Percentiles rank a stretch among this genome's conserved stretches.
Evolutionary conservation across 2,797 vertebrate species (phyloP).

Genomic region (Malacoctenus gilli): DNA sequence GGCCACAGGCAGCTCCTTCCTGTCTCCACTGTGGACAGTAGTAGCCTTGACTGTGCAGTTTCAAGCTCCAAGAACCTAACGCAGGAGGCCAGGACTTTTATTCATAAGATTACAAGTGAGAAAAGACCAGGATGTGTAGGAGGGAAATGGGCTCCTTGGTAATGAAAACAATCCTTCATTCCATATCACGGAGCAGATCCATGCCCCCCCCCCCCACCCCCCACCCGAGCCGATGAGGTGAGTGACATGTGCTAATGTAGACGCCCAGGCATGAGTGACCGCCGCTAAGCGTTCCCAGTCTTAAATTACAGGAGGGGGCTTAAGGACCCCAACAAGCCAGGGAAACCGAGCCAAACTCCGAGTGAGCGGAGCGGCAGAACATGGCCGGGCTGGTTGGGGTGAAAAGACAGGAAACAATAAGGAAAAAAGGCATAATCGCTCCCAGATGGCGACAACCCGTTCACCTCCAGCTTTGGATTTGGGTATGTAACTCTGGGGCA

Average conservation of each 20-base stretch:
- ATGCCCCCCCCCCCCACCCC: too few relatives aligned
- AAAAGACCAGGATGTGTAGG: not conserved
- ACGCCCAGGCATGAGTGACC: constrained; percentile 64
- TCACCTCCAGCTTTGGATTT: constrained; percentile 62
- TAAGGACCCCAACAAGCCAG: constrained; percentile 66
- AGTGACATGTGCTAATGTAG: constrained; percentile 69
- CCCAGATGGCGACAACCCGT: constrained; percentile 77
- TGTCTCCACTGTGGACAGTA: constrained; percentile 38
- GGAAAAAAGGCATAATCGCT: constrained; percentile 76
- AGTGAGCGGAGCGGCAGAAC: constrained; percentile 48
- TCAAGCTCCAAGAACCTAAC: constrained; percentile 23
- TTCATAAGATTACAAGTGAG: constrained; percentile 12
- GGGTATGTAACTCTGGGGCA: constrained; percentile 35
- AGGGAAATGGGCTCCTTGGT: not conserved
- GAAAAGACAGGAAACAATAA: constrained; percentile 79
- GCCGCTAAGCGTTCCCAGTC: constrained; percentile 69
- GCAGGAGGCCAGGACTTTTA: constrained; percentile 5
- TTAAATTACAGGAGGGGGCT: constrained; percentile 66
- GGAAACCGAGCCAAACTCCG: constrained; percentile 63
- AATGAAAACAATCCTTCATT: constrained; percentile 39
- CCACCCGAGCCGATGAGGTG: too few relatives aligned
- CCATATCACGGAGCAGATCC: constrained; percentile 14
- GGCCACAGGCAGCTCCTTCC: constrained; percentile 51
- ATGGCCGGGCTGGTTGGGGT: constrained; percentile 54
- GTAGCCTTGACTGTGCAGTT: constrained; percentile 24